Evolutionary conservation across 2,888 invertebrate genomes (phyloP).

Genomic region (Epistrophella euchroma): DNA sequence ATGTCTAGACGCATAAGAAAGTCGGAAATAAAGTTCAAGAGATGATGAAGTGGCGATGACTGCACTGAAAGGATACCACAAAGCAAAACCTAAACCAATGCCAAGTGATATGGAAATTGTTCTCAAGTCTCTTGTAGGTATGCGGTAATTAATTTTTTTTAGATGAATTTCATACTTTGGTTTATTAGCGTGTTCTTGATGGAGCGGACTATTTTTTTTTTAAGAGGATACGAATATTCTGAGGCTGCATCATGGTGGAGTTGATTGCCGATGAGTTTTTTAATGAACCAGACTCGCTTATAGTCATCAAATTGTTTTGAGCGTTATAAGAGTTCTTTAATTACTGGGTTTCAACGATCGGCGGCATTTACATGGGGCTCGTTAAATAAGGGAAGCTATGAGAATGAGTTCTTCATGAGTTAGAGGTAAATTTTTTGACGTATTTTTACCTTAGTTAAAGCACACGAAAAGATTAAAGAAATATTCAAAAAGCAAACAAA

Average conservation of each 20-base stretch:
- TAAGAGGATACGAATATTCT: background rate
- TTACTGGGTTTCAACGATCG: slow-evolving; percentile 1
- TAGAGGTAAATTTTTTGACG: background rate
- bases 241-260: background rate
- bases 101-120: slow-evolving; percentile 67
- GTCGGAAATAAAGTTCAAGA: slow-evolving; percentile 69
- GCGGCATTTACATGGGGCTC: slow-evolving; percentile 18
- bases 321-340: slow-evolving; percentile 28
- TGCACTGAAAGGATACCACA: background rate
- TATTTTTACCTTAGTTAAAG: background rate
- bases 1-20: slow-evolving; percentile 75
- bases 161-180: slow-evolving; percentile 38
- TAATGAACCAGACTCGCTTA: slow-evolving; percentile 40
- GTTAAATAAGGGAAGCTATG: slow-evolving; percentile 25
- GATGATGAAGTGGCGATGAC: slow-evolving; percentile 75
- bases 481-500: background rate
- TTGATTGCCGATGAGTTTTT: slow-evolving; percentile 13
- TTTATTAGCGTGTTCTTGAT: slow-evolving; percentile 41
- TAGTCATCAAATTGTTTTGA: slow-evolving; percentile 29
- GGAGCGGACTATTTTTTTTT: background rate
- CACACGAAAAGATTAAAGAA: background rate
- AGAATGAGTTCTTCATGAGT: background rate
- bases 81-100: background rate
- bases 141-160: slow-evolving; percentile 70
- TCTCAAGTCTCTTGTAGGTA: slow-evolving; percentile 24